Base-by-base conservation (phyloP, 2,888 invertebrate species). In the Hemaris fuciformis region DNA sequence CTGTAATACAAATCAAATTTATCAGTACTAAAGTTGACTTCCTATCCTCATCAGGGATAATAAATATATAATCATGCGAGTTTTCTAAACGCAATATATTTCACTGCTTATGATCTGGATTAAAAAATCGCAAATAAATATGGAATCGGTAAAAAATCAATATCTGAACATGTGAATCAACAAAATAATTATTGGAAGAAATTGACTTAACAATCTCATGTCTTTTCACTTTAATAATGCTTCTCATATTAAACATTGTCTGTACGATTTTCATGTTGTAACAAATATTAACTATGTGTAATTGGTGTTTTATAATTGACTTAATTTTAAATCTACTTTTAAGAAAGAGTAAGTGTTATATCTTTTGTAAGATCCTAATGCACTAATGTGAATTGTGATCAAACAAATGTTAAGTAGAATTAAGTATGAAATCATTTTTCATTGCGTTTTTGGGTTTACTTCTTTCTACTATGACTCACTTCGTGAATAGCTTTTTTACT, bases 241-340 rank as follows among this genome's bases (percentile, higher is more conserved):
- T n/a, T 38, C 34, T n/a, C 13, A 5, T n/a, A 25, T 42, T n/a
- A 22, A n/a, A 41, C 15, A 56, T 23, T 15, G 8, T 56, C 27
- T 27, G 38, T n/a, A n/a, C n/a, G 13, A 38, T 15, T 20, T 45
- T n/a, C 27, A 10, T 27, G 43, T 43, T 25, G 43, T 43, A 59
- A 27, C 18, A 20, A 25, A 27, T 42, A 43, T 15, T 23, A 46
- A 6, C 31, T 3, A 38, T 31, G 53, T 31, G 10, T 31, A 53
- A 53, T 53, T 48, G 27, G 53, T 31, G 53, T 53, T 31, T 25
- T 53, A 27, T 53, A 53, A 53, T 53, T 53, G 53, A 53, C 27
- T 13, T 48, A 27, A 53, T 31, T 53, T 53, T 53, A 15, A 53
- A 27, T 27, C 53, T 31, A 27, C 10, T 31, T 18, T 7, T 53